Evolutionary conservation across 64 coral and sea anemone species (phyloP), one percentile per base, ranked within the genome.

Genomic region (Pachyseris speciosa): DNA sequence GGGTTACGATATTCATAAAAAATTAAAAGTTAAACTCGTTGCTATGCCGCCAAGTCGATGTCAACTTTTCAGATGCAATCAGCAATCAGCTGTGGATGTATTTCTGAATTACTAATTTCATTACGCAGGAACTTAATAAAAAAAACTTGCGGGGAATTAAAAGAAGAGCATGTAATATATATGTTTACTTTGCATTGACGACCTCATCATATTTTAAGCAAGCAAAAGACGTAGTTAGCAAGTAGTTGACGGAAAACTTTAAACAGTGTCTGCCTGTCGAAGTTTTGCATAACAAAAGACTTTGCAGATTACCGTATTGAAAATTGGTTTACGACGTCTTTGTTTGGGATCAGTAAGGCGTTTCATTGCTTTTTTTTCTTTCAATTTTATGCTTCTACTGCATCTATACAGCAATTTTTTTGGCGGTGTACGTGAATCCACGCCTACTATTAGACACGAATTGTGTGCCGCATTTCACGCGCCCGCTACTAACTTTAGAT

Each of bases 271-370:
- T 58, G 19, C 20, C 42, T 73, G 17, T n/a, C 39, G 6, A 26
- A 37, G 1, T 22, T 79, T 79, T 79, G 50, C 75, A 79, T 79
- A 59, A 79, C 75, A 79, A 79, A 79, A 58, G 31, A 57, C 29
- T 31, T 57, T 58, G 13, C 48, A 58, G 75, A 50, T 79, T 36
- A 37, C 75, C 28, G 11, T 55, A 20, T 55, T 55, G 30, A 57
- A 3, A 10, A 32, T 20, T 37, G 7, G 57, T 20, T 5, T n/a
- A 37, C 19, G 49, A 57, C 0, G 19, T 52, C 12, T 30, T 58
- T 79, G 27, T 79, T 30, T 58, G n/a, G 34, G 27, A 37, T 22
- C 9, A 34, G 33, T 38, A 36, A 79, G 9, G 45, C 20, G 37
- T 45, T 8, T 43, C 9, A 10, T 7, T 44, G 24, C 6, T 8